phyloP scores from a whole-genome alignment of 1,140 invertebrate genomes.

The Batillaria attramentaria region DNA sequence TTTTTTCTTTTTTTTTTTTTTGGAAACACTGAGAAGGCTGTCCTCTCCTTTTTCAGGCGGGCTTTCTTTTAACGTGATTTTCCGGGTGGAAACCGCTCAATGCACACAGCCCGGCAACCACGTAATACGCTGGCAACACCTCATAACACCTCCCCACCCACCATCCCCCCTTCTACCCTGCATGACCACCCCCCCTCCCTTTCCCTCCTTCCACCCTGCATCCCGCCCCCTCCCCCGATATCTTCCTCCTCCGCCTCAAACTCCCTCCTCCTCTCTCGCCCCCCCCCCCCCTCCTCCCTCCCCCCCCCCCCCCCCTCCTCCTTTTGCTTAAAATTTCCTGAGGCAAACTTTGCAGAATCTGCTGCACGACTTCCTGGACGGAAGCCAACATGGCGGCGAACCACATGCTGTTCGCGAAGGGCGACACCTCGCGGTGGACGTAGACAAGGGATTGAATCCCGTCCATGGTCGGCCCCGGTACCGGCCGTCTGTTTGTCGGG shows the following conservation, averaged over 20 bases:
- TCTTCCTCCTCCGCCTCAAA: background rate
- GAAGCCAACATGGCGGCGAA: no score
- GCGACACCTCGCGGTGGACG: no score
- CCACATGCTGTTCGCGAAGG: no score
- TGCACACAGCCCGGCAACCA: no score
- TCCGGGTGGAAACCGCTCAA: no score
- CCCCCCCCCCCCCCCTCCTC: background rate
- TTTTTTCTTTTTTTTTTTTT: background rate
- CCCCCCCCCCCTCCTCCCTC: background rate
- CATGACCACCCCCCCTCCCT: background rate
- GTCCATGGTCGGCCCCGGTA: background rate
- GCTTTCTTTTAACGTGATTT: no score
- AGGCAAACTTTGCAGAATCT: no score
- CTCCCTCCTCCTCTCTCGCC: background rate
- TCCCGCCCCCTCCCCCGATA: background rate
- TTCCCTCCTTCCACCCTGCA: background rate
- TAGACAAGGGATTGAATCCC: background rate
- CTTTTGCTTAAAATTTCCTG: background rate
- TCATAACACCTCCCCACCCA: background rate
- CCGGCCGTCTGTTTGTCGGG: conserved; percentile 11
- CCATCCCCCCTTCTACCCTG: background rate
- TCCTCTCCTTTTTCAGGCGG: no score
- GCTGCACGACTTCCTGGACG: no score
- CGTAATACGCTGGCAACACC: background rate
- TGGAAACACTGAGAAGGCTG: no score